phyloP scores from a whole-genome alignment of 2,797 vertebrate genomes.

The Acrocephalus scirpaceus region DNA sequence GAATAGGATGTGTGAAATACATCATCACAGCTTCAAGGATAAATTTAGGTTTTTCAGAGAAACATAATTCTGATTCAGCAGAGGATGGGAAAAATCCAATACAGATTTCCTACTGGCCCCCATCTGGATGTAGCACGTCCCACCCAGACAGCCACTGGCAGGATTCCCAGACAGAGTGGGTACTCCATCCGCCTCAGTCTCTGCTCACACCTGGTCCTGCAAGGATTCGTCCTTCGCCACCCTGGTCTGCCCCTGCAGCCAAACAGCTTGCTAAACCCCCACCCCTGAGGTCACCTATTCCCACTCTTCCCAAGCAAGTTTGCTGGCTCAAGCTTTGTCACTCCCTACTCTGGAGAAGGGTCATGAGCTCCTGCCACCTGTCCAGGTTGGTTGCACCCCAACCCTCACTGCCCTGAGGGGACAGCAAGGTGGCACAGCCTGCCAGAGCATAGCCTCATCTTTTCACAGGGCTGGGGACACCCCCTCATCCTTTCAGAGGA shows the following conservation, averaged over 20 bases:
- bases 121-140: not conserved
- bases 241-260: not conserved
- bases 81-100: not conserved
- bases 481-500: not conserved
- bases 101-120: not conserved
- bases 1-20: not conserved
- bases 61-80: not conserved
- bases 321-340: not conserved
- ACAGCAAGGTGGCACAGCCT: not conserved
- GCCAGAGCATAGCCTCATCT: not conserved
- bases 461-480: not conserved
- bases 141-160: not conserved
- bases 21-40: not conserved
- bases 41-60: not conserved
- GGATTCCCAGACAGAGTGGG: not conserved
- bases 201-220: not conserved
- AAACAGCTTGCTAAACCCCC: not conserved
- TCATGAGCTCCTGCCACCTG: fast-evolving
- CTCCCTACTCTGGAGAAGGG: not conserved
- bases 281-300: fast-evolving
- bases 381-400: not conserved
- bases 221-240: fast-evolving
- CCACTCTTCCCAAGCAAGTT: not conserved
- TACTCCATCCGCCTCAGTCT: not conserved
- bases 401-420: fast-evolving